Conservation (phyloP, 1,140 invertebrate species). For the Penaeus chinensis region DNA sequence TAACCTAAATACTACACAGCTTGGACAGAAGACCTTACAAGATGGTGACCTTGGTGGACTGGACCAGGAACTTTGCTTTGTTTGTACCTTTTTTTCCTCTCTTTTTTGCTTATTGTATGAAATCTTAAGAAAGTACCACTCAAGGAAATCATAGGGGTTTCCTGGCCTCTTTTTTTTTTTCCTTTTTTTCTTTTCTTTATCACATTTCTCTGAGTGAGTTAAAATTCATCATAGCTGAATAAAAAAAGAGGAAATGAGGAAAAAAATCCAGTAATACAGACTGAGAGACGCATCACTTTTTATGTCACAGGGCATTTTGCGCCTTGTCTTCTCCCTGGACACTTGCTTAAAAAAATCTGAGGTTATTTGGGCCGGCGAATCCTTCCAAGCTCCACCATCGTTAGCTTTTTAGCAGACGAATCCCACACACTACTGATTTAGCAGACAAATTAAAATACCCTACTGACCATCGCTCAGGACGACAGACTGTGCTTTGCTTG, state of each 20-base stretch:
- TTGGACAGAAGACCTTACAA: constrained; percentile 7
- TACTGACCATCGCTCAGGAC: constrained; percentile 64
- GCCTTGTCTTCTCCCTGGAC: background rate
- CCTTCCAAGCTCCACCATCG: constrained; percentile 44
- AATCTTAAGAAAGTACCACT: too few species aligned
- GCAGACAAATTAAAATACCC: constrained; percentile 33
- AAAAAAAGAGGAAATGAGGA: too few species aligned
- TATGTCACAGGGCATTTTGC: too few species aligned
- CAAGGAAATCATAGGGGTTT: too few species aligned
- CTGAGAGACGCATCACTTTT: too few species aligned
- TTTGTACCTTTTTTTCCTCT: constrained; percentile 11
- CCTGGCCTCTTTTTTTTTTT: too few species aligned
- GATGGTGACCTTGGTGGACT: constrained; percentile 50
- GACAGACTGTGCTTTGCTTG: constrained; percentile 62
- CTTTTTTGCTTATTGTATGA: background rate
- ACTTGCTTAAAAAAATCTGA: constrained; percentile 9
- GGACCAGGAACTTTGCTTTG: constrained; percentile 6
- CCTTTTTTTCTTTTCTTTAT: too few species aligned
- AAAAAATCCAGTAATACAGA: too few species aligned
- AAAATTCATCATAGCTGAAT: too few species aligned
- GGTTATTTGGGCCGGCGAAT: constrained; percentile 17
- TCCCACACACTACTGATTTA: constrained; percentile 51
- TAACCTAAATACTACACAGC: constrained; percentile 36
- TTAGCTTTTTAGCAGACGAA: constrained; percentile 34
- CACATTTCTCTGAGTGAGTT: too few species aligned